Percentiles rank a stretch among this genome's conserved stretches.
Evolutionary conservation across 2,113 vertebrate genomes (phyloP).

Genomic region (Cryptotis parvus): DNA sequence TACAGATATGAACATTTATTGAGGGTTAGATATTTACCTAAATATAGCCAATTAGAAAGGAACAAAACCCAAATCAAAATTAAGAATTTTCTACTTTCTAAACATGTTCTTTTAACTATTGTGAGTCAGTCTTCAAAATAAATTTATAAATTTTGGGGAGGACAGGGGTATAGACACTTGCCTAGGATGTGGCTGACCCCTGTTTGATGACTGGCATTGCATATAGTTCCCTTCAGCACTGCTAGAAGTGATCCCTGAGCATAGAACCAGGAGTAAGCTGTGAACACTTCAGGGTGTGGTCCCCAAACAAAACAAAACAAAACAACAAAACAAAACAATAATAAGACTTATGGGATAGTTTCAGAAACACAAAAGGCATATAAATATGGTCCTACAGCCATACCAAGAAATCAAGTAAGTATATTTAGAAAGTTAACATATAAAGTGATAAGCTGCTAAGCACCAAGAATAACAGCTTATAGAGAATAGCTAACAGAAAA

Average conservation of each 20-base stretch:
- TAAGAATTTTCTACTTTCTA: neutral
- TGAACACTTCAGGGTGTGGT: too few relatives aligned
- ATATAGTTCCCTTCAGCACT: too few relatives aligned
- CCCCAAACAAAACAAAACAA: too few relatives aligned
- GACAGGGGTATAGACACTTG: too few relatives aligned
- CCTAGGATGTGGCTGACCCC: too few relatives aligned
- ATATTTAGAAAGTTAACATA: neutral
- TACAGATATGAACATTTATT: neutral
- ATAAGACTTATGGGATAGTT: neutral
- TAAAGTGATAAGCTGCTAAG: neutral
- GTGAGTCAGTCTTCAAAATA: neutral
- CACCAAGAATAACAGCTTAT: neutral
- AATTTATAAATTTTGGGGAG: too few relatives aligned
- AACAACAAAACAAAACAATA: too few relatives aligned
- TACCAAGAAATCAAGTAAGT: neutral
- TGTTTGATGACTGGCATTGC: too few relatives aligned
- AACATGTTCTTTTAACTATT: neutral
- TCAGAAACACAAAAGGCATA: neutral
- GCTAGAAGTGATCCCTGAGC: too few relatives aligned
- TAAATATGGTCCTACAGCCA: neutral
- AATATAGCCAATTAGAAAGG: neutral
- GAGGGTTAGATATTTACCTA: neutral
- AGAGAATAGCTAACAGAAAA: neutral
- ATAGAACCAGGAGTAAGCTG: too few relatives aligned
- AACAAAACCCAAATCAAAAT: conserved; percentile 9